phyloP scores from a whole-genome alignment of 2,888 invertebrate genomes.

The Cephalotes varians region DNA sequence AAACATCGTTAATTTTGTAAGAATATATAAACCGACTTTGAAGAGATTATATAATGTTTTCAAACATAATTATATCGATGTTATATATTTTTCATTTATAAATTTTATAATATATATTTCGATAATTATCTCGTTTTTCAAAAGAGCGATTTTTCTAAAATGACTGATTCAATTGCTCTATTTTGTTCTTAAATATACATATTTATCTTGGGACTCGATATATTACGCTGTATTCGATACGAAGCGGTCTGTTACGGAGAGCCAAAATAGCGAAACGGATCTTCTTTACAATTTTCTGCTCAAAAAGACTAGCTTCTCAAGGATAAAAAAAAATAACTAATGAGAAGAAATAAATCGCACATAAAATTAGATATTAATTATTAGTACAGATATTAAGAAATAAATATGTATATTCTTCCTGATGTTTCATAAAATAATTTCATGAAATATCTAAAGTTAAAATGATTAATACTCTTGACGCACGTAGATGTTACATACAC shows the following conservation, averaged over 20 bases:
- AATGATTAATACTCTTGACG: slow-evolving; percentile 15
- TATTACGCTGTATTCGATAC: slow-evolving; percentile 57
- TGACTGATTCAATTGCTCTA: not conserved
- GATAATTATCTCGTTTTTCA: too few species aligned
- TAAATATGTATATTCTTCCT: not conserved
- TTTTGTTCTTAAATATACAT: slow-evolving; percentile 45
- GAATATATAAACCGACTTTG: not conserved
- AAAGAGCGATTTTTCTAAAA: not conserved
- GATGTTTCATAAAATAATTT: not conserved
- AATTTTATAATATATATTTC: not conserved
- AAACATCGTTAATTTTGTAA: not conserved
- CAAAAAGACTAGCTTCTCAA: slow-evolving; percentile 73
- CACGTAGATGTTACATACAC: not conserved
- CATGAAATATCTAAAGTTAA: slow-evolving; percentile 10
- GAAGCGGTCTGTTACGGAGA: slow-evolving; percentile 59
- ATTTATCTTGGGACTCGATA: not conserved
- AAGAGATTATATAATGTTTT: not conserved
- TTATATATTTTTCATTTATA: not conserved
- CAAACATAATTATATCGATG: too few species aligned
- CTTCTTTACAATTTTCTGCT: slow-evolving; percentile 78
- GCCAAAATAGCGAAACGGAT: slow-evolving; percentile 76
- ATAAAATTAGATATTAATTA: too few species aligned
- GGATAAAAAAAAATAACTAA: slow-evolving; percentile 63
- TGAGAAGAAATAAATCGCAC: not conserved
- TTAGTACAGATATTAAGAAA: not conserved